A percentile compares a stretch with the other conserved stretches of the same genome.
Conservation (phyloP, 2,888 invertebrate genomes). For the Cyrtodaria siliqua region DNA sequence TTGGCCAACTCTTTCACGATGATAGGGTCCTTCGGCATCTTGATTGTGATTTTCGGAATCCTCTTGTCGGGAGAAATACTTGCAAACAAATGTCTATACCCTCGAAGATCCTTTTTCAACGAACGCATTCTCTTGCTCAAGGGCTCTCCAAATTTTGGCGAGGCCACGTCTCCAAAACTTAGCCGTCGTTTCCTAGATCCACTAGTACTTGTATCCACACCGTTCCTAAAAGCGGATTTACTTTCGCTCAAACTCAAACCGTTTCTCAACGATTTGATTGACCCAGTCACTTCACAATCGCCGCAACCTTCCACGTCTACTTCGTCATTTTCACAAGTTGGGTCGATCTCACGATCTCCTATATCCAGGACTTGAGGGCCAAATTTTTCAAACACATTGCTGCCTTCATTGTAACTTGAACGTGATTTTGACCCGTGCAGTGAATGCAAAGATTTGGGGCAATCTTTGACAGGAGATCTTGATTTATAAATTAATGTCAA, state of each 20-base stretch:
- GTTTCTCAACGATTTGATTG: background rate
- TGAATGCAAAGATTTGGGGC: background rate
- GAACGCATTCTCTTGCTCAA: conserved; percentile 34
- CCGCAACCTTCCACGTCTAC: conserved; percentile 40
- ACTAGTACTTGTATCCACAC: too few species aligned
- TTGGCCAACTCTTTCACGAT: conserved; percentile 67
- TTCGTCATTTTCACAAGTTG: conserved; percentile 35
- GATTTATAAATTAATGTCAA: background rate
- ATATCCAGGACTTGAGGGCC: background rate
- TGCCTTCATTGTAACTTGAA: conserved; percentile 19
- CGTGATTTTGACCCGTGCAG: background rate
- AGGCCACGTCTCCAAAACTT: conserved; percentile 42
- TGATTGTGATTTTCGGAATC: conserved; percentile 73
- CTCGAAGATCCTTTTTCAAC: conserved; percentile 29
- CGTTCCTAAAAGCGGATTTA: too few species aligned
- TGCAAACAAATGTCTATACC: conserved; percentile 44
- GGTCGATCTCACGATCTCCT: background rate
- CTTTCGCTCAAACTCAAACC: too few species aligned
- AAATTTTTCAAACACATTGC: conserved; percentile 61
- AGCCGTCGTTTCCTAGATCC: conserved; percentile 42
- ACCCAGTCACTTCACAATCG: conserved; percentile 18
- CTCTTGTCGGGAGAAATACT: conserved; percentile 54
- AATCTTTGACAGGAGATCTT: conserved; percentile 2
- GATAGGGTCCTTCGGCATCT: conserved; percentile 71
- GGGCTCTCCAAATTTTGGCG: conserved; percentile 45